A percentile compares a stretch with the other conserved stretches of the same genome.
phyloP scores from a whole-genome alignment of 2,888 invertebrate species.

The Eustalomyia histrio region DNA sequence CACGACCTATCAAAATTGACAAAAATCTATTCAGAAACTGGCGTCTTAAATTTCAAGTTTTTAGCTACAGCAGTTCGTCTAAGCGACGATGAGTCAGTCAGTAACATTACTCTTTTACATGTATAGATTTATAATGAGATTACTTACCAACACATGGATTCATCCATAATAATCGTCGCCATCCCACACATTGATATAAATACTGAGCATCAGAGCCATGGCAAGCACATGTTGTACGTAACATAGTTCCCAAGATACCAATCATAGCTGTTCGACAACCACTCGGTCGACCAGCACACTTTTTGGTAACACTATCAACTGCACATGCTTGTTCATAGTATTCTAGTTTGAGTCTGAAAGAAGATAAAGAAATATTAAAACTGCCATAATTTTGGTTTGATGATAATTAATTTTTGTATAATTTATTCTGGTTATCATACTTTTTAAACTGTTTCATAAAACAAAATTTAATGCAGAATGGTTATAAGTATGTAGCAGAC shows the following conservation, averaged over 20 bases:
- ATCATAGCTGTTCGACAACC: slow-evolving; percentile 92
- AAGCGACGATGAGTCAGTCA: too few species aligned
- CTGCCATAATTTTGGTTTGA: not conserved
- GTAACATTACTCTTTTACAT: too few species aligned
- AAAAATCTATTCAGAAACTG: too few species aligned
- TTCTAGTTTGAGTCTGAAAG: slow-evolving; percentile 86
- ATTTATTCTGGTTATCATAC: too few species aligned
- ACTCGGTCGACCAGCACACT: slow-evolving; percentile 92
- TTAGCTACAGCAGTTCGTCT: too few species aligned
- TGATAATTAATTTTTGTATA: not conserved
- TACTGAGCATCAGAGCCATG: slow-evolving; percentile 91
- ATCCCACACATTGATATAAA: slow-evolving; percentile 92
- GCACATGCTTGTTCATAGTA: slow-evolving; percentile 95
- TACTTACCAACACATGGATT: slow-evolving; percentile 95
- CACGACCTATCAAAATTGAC: too few species aligned
- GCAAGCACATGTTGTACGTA: slow-evolving; percentile 92
- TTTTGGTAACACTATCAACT: slow-evolving; percentile 92
- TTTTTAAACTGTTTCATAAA: too few species aligned
- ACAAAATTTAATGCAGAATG: too few species aligned
- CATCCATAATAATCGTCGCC: slow-evolving; percentile 94
- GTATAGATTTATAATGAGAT: not conserved
- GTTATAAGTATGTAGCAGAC: too few species aligned
- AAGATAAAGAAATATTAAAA: not conserved
- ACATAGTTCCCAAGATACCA: slow-evolving; percentile 92
- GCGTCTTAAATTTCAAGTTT: too few species aligned